Base-by-base conservation (phyloP, 2,797 vertebrate species). In the Anniella stebbinsi region DNA sequence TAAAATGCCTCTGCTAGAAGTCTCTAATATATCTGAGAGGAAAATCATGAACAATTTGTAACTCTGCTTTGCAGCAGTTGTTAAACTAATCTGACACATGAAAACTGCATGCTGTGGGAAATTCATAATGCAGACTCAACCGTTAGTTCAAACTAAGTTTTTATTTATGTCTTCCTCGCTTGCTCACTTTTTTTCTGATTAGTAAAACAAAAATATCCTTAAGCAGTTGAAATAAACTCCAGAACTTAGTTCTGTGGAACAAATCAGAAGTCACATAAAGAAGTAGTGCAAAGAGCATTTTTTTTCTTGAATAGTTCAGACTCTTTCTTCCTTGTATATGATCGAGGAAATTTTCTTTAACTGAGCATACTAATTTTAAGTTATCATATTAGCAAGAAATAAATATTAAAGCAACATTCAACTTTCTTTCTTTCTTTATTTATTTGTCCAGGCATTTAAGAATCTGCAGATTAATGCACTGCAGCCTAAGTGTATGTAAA, bases 1-100 rank as follows among this genome's bases (percentile, higher is more conserved):
- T 87, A 78, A 72, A 54, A 84, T 80, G 73, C 76, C 25, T 87
- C 89, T 91, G 75, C 88, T 92, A 90, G 6, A 45, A 90, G 18
- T 77, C 73, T 1, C 18, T 88, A 73, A 90, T 87, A 84, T 54
- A 87, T 23, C 18, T 48, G 7, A 51, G 70, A 66, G 13, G 72
- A 76, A 86, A 76, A 41, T 41, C 85, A 86, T 41, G 72, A 76
- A 63, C 54, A 60, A 89, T 70, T 54, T 89, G 48, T 78, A 72
- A 72, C 23, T 57, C 25, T 88, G 4, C 78, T 57, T 88, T 88
- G 78, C 10, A 81, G n/a, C 7, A 88, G 15, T 81, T 87, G 76
- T 54, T 80, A 69, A 84, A 28, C 17, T 67, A 67, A 69, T 85
- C 36, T 85, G 72, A 69, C 80, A 75, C 0, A 3, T 28, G 30